Base-by-base conservation (phyloP, 2,797 vertebrate species). In the Anabas testudineus region DNA sequence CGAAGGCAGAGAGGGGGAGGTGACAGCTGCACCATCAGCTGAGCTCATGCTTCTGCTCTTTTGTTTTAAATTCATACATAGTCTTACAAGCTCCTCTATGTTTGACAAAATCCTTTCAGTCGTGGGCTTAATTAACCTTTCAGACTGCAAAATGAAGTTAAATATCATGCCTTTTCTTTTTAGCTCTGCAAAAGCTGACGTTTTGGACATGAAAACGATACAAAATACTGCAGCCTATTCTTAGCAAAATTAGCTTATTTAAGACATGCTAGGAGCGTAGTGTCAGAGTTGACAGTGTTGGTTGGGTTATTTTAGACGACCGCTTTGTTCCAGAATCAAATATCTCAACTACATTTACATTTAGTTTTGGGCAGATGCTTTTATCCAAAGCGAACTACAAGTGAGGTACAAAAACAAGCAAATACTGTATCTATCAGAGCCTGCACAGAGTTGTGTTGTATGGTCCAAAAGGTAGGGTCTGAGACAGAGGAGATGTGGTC, bases 21-120 rank as follows among this genome's bases (percentile, higher is more conserved):
- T 45, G 63, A 53, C 9, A 8, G 28, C 26, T 30, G 41, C 34
- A 2, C 53, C 72, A 60, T 71, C n/a, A 39, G 16, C 16, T 41
- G 43, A 30, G 19, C 41, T 74, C 13, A 41, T 36, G 45, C 21
- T 46, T 52, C 30, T 34, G 7, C 28, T 54, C 16, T 39, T 45
- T 67, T 61, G n/a, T 61, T 46, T 51, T 58, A 14, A 22, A 62
- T 62, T 19, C 6, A 34, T 28, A n/a, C 16, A 16, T 45, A 41
- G 3, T 46, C 41, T 68, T 9, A 49, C 4, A 41, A n/a, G 36
- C 37, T 66, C 41, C 5, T 67, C 18, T 37, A 2, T 22, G 10
- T 14, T 60, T 26, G 12, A 28, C n/a, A 13, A 2, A 18, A 42
- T 46, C 24, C 34, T 39, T 36, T 22, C 18, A 39, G 10, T 7